Base-by-base conservation (phyloP, 2,113 vertebrate species). In the Poecile atricapillus region DNA sequence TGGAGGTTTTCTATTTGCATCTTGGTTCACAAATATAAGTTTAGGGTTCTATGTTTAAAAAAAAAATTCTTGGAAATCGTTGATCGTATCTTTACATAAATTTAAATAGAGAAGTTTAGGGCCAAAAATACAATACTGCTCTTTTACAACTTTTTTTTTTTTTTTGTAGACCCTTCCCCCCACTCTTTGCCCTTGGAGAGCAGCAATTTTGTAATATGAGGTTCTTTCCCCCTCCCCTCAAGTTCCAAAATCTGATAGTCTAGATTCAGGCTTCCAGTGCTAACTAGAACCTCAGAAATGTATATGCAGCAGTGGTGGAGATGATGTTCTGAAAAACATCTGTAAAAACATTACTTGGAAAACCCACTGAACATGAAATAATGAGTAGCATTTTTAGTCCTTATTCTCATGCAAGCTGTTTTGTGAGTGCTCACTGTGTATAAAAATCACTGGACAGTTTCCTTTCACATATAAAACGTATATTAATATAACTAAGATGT, bases 1-100 rank as follows among this genome's bases (percentile, higher is more conserved):
- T 97, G 69, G 95, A 97, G 97, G 94, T 94, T 97, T 97, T 76
- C 94, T 93, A 99, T 99, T 99, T 99, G 99, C 99, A 99, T 99
- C 89, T 95, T 93, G 47, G 94, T 95, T 97, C 97, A 97, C 95
- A 97, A 94, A 97, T 95, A 94, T 94, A 96, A 98, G 80, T 97
- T 94, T 97, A 97, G 97, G 93, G 98, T 97, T 98, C 95, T 94
- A 75, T 88, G 93, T 93, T 95, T 91, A 96, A 97, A 98, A 96
- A 96, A 98, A 93, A 97, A 97, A 97, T 99, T 99, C 99, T 98
- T 99, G 98, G 99, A 99, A 99, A 98, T 98, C 92, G 88, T 97
- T 98, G 95, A 97, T 97, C 96, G 95, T 81, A 49, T 43, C 37
- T 97, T 95, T 95, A 96, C 95, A 97, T 98, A 97, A 96, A 97